Evolutionary conservation across 2,113 vertebrate genomes (phyloP).

Genomic region (Apus apus): DNA sequence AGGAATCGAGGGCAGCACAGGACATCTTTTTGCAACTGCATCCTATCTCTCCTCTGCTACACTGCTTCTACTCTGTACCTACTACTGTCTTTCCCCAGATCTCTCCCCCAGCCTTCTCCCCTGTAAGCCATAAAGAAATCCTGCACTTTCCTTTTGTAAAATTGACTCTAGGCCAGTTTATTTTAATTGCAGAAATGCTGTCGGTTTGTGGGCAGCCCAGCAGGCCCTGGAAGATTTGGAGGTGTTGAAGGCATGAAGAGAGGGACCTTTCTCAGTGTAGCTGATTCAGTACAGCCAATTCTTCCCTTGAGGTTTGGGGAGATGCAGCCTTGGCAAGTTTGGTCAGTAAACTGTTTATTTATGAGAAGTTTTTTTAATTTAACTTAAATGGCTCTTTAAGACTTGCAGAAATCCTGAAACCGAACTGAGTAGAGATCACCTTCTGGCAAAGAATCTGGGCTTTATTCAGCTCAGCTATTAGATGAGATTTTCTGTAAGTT

Average conservation of each 20-base stretch:
- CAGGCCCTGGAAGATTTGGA: conserved; percentile 16
- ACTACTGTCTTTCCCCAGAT: neutral
- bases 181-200: conserved; percentile 22
- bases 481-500: neutral
- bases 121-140: neutral
- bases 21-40: neutral
- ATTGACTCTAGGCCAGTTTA: conserved; percentile 7
- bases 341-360: conserved; percentile 48
- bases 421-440: neutral
- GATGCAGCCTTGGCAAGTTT: conserved; percentile 11
- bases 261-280: conserved; percentile 25
- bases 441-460: neutral
- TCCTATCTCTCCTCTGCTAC: neutral
- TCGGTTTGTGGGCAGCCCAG: neutral
- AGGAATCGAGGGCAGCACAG: neutral
- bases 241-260: conserved; percentile 26
- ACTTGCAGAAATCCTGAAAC: conserved; percentile 38
- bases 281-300: neutral
- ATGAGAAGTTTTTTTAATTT: conserved; percentile 27
- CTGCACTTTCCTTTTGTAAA: neutral
- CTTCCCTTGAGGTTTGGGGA: neutral
- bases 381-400: conserved; percentile 45
- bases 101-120: neutral
- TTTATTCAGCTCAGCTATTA: neutral
- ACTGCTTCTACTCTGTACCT: neutral